A percentile compares a stretch with the other conserved stretches of the same genome.
These are phyloP conservation scores for Daphoenositta chrysoptera DNA, from an alignment of 2,113 vertebrate species.

Conservation along the genomic window DNA sequence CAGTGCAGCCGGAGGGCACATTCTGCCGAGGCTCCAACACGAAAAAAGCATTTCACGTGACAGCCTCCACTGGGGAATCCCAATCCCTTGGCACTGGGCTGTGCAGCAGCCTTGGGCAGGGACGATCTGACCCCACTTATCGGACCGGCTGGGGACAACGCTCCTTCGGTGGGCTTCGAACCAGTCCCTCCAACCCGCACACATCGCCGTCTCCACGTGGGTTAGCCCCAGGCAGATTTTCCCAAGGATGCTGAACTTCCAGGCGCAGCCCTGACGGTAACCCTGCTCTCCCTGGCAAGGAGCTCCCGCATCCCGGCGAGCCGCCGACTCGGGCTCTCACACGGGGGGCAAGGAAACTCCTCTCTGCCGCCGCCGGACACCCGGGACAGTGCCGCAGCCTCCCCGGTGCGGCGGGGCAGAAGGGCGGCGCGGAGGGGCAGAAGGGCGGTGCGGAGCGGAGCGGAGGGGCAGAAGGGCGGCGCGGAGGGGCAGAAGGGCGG, in stretches of 20 bases:
- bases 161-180: rapidly evolving
- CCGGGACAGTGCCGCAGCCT: no score
- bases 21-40: neutral
- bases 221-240: no score
- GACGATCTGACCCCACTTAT: neutral
- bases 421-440: no score
- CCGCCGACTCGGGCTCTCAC: neutral
- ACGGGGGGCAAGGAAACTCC: rapidly evolving
- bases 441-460: no score
- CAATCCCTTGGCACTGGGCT: neutral
- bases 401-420: no score
- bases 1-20: rapidly evolving
- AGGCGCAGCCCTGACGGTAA: neutral
- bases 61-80: neutral
- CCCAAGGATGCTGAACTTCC: neutral
- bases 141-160: rapidly evolving
- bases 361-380: rapidly evolving
- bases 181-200: neutral
- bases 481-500: no score
- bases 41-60: neutral
- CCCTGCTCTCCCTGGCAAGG: no score
- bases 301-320: neutral
- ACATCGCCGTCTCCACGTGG: rapidly evolving
- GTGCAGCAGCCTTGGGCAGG: neutral
- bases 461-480: no score